A percentile compares a stretch with the other conserved stretches of the same genome.
phyloP scores from a whole-genome alignment of 2,113 vertebrate species.

The Erinaceus europaeus region DNA sequence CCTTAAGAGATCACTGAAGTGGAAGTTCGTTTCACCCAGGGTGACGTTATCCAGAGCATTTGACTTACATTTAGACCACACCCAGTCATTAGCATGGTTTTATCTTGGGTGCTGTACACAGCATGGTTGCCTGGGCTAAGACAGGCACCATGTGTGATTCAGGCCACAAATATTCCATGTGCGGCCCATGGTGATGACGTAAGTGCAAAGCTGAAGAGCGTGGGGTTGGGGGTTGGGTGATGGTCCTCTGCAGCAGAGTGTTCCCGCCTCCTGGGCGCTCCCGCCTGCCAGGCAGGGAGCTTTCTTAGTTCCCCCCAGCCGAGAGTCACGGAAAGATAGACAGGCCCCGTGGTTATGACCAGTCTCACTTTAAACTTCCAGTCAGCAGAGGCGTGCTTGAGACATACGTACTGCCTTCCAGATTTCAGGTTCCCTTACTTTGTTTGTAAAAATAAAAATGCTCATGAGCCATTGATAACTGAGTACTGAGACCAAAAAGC shows the following conservation, averaged over 20 bases:
- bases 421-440: constrained; percentile 43
- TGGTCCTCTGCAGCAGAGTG: not conserved
- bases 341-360: not conserved
- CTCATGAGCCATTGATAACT: no score
- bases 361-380: not conserved
- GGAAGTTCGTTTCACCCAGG: not conserved
- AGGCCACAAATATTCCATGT: constrained; percentile 21
- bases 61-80: not conserved
- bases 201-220: not conserved
- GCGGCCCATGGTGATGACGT: not conserved
- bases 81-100: not conserved
- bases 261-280: not conserved
- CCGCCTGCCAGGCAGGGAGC: not conserved
- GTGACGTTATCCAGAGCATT: not conserved
- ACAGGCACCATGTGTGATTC: constrained; percentile 17
- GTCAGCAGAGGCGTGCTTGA: not conserved
- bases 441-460: constrained; percentile 25
- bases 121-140: constrained; percentile 33
- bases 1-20: not conserved
- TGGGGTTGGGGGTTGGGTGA: not conserved
- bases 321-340: not conserved
- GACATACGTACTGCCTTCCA: constrained; percentile 1
- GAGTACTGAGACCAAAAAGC: no score
- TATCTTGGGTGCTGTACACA: constrained; percentile 31
- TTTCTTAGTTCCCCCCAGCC: not conserved